A percentile compares a stretch with the other conserved stretches of the same genome.
These are phyloP conservation scores for Ericerus pela DNA, from an alignment of 1,140 invertebrate species.

Conservation along the genomic window DNA sequence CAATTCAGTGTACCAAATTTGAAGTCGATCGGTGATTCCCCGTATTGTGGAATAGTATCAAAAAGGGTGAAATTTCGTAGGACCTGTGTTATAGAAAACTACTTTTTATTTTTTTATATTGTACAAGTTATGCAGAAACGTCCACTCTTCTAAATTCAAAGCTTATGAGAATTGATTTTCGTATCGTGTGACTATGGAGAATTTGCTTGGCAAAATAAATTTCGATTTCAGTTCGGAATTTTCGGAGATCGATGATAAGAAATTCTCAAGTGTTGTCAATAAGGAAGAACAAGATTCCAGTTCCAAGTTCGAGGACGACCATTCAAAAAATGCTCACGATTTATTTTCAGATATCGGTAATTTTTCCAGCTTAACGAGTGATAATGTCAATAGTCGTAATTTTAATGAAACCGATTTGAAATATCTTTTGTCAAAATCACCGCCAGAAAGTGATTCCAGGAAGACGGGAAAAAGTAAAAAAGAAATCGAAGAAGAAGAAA, in stretches of 20 bases:
- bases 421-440: neutral
- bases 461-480: slow-evolving; percentile 24
- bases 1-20: too few species aligned
- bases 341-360: neutral
- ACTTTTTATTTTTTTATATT: too few species aligned
- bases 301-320: too few species aligned
- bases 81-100: too few species aligned
- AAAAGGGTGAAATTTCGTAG: too few species aligned
- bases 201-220: neutral
- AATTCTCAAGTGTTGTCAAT: neutral
- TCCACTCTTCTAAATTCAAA: too few species aligned
- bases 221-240: neutral
- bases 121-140: too few species aligned
- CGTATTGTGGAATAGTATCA: too few species aligned
- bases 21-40: too few species aligned
- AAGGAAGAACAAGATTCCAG: neutral
- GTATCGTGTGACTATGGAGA: neutral
- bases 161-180: too few species aligned
- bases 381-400: neutral
- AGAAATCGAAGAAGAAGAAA: slow-evolving; percentile 27
- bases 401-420: neutral
- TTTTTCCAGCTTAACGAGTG: neutral
- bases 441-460: neutral
- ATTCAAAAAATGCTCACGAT: neutral
- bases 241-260: neutral